Conservation (phyloP, 2,797 vertebrate species). For the Artibeus lituratus region DNA sequence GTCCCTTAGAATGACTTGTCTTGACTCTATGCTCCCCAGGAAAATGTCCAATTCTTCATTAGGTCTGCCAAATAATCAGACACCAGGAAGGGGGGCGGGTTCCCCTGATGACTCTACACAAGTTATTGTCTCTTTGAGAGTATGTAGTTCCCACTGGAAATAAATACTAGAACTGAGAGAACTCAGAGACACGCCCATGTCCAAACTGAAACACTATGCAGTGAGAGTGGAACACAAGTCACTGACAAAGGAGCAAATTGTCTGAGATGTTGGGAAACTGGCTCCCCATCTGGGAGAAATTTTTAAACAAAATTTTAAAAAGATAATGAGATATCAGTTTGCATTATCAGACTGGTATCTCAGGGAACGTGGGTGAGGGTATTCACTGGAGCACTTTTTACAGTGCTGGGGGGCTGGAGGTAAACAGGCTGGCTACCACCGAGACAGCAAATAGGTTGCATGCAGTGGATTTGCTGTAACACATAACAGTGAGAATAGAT, state of each 20-base stretch:
- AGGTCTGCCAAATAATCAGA: background rate
- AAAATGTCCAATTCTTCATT: conserved; percentile 1
- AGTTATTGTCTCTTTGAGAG: background rate
- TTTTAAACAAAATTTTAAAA: conserved; percentile 29
- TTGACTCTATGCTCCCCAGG: background rate
- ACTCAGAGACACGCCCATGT: background rate
- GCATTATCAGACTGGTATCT: background rate
- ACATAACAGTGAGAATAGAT: background rate
- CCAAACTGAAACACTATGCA: background rate
- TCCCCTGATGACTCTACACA: background rate
- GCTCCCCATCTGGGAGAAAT: background rate
- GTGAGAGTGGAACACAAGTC: background rate
- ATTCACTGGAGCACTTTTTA: background rate
- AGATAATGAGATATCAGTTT: background rate
- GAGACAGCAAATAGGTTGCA: background rate
- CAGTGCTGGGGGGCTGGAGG: background rate
- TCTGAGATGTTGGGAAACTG: background rate
- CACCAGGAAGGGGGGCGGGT: background rate
- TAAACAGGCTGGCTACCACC: background rate
- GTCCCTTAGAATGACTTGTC: background rate
- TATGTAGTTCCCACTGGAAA: background rate
- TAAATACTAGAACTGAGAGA: background rate
- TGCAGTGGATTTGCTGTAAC: background rate
- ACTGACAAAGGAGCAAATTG: background rate
- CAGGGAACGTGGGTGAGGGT: background rate